Conservation (phyloP, 2,888 invertebrate species). For the Pecten maximus region DNA sequence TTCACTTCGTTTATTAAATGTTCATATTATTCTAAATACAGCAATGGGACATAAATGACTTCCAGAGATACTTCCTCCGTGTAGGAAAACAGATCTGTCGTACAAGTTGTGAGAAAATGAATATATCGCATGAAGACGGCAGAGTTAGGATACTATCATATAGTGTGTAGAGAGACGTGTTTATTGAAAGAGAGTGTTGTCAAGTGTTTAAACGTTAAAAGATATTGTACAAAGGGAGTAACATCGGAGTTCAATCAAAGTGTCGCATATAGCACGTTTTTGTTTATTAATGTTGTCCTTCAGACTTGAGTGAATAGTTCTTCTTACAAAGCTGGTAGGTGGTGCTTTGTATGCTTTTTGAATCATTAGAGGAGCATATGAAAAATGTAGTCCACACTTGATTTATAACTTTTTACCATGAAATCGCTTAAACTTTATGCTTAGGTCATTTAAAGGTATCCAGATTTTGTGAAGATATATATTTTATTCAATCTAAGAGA, state of each 20-base stretch:
- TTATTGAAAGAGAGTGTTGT: background rate
- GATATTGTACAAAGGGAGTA: background rate
- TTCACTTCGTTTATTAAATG: too few relatives aligned
- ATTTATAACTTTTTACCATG: background rate
- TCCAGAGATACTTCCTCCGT: too few relatives aligned
- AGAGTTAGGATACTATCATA: too few relatives aligned
- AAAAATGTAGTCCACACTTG: background rate
- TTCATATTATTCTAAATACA: too few relatives aligned
- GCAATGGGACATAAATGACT: too few relatives aligned
- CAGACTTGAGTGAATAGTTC: background rate
- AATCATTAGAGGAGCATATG: background rate
- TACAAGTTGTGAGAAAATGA: too few relatives aligned
- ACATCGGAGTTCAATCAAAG: background rate
- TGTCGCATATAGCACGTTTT: background rate
- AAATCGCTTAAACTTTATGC: background rate
- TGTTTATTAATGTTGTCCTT: background rate
- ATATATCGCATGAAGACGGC: too few relatives aligned
- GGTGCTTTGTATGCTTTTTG: background rate
- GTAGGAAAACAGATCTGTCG: too few relatives aligned
- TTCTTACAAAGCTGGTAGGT: background rate
- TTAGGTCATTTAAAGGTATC: background rate
- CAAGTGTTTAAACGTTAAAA: background rate
- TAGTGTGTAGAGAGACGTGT: background rate
- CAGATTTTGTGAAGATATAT: background rate
- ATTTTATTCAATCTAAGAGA: background rate